Percentiles rank a stretch among this genome's conserved stretches.
Conservation (phyloP, 2,113 vertebrate species). For the Vireo altiloquus region DNA sequence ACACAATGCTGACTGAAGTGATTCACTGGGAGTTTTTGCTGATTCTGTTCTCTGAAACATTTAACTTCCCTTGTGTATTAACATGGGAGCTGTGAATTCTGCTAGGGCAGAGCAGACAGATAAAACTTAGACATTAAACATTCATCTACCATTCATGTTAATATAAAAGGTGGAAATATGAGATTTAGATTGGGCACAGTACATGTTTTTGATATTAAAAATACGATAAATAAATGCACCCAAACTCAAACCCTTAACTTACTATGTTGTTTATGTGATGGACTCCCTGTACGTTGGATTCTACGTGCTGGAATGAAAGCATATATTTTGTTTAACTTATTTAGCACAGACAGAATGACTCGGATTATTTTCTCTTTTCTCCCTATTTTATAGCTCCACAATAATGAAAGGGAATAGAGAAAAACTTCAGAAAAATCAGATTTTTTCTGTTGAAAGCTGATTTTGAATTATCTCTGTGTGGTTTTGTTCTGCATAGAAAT, state of each 20-base stretch:
- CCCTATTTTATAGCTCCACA: not conserved
- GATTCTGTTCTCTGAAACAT: not conserved
- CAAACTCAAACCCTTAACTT: not conserved
- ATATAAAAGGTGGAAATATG: not conserved
- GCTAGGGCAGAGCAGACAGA: not conserved
- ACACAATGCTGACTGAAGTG: not conserved
- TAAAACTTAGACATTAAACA: not conserved
- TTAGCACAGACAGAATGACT: not conserved
- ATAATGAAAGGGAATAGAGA: not conserved
- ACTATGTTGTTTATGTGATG: not conserved
- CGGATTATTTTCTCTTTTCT: not conserved
- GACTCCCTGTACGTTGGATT: not conserved
- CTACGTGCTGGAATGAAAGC: not conserved
- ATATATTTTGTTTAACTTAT: not conserved
- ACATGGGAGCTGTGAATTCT: not conserved
- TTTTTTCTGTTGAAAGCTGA: not conserved
- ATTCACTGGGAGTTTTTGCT: not conserved
- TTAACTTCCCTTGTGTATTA: not conserved
- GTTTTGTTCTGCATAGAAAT: not conserved
- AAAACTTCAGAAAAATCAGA: not conserved
- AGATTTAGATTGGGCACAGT: not conserved
- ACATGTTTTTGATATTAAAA: not conserved
- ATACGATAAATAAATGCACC: not conserved
- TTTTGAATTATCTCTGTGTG: not conserved
- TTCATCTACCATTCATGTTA: not conserved